Evolutionary conservation across 2,888 invertebrate species (phyloP).

Genomic region (Podotricha telesiphe): DNA sequence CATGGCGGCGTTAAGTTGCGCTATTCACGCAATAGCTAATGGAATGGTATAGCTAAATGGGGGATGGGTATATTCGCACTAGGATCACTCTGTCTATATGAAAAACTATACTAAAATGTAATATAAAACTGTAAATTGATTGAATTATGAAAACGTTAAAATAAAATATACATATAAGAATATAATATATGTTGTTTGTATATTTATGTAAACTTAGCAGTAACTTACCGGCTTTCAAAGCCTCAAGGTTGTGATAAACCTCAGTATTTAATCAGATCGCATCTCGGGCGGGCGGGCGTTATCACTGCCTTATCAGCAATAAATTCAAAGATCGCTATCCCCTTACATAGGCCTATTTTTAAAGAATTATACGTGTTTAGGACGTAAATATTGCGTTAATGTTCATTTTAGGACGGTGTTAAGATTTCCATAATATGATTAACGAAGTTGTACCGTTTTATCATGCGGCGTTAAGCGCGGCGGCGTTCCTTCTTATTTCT

Average conservation of each 20-base stretch:
- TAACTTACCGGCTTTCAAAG: constrained; percentile 23
- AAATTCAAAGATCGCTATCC: constrained; percentile 54
- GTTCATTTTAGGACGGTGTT: not conserved
- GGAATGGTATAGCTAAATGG: no score
- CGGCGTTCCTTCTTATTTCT: no score
- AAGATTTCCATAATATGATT: not conserved
- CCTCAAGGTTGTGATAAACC: constrained; percentile 38
- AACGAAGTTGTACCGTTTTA: no score
- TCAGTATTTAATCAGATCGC: constrained; percentile 38
- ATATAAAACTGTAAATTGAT: no score
- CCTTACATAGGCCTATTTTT: constrained; percentile 25
- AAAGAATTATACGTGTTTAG: constrained; percentile 40
- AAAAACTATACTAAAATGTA: no score
- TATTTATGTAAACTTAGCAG: not conserved
- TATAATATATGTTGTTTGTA: not conserved
- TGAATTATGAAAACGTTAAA: no score
- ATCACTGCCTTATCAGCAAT: constrained; percentile 55
- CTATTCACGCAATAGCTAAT: no score
- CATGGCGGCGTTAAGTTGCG: not conserved
- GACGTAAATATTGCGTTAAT: constrained; percentile 30
- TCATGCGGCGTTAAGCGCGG: no score
- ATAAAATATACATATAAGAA: no score
- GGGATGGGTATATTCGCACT: no score
- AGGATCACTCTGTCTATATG: no score
- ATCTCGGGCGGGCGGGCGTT: constrained; percentile 40